A percentile compares a stretch with the other conserved stretches of the same genome.
These are phyloP conservation scores for Eulemur mongoz DNA, from an alignment of 2,797 vertebrate species.

Conservation along the genomic window DNA sequence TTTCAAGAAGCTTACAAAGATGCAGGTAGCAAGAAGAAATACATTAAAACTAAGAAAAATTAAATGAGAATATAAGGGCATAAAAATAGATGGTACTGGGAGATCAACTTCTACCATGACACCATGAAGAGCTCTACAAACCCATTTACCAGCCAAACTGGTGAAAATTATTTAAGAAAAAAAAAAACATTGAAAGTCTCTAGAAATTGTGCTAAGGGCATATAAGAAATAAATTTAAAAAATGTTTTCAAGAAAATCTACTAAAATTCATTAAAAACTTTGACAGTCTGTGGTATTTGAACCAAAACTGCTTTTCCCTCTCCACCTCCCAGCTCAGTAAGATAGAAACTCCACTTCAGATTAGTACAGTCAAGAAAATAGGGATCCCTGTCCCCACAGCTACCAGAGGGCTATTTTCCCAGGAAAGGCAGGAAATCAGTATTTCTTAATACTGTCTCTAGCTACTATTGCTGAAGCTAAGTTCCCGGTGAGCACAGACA, in stretches of 20 bases:
- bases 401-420: neutral
- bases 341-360: neutral
- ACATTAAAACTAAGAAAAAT: constrained; percentile 32
- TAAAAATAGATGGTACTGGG: neutral
- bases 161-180: neutral
- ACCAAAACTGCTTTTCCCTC: neutral
- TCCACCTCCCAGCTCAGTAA: neutral
- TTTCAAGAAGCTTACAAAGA: constrained; percentile 15
- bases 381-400: neutral
- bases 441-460: neutral
- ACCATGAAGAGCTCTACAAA: neutral
- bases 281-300: neutral
- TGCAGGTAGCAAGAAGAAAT: neutral
- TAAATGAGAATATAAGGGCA: neutral
- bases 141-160: neutral
- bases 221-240: neutral
- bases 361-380: neutral
- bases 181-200: neutral
- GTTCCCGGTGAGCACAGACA: neutral
- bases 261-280: neutral
- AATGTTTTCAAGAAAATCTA: neutral
- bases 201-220: neutral
- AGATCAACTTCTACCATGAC: neutral
- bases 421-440: neutral
- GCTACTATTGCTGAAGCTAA: neutral